Evolutionary conservation across 53 echinoderm and acorn worm species (phyloP), one percentile per base, ranked within the genome.

Genomic region (Mesocentrotus franciscanus): DNA sequence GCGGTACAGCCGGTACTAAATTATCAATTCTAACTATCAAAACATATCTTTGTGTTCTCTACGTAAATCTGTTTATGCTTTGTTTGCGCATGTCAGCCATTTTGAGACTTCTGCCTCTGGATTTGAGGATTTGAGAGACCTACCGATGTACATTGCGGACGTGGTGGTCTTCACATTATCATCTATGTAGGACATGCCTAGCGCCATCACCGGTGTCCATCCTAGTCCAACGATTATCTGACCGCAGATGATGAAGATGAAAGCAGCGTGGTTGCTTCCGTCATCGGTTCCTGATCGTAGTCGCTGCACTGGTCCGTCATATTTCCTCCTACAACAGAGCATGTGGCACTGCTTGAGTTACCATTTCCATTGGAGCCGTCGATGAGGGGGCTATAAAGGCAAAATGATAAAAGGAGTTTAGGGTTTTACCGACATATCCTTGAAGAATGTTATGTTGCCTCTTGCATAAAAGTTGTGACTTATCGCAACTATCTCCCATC

Each of bases 101-200:
- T 49, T 49, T 49, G 3, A 49, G 3, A 49, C 49, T 49, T 49
- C 49, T 49, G 6, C 49, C 49, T 49, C 49, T 49, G 49, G 49
- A 2, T 4, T 49, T 49, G 6, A 49, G 49, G 49, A 49, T 49
- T 49, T 7, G 15, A 64, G 64, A 20, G 64, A 14, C 96, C 26
- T 95, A 97, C 97, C 97, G 32, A 95, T 95, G 60, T 97, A 81
- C 92, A 97, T 95, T 20, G 97, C 97, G 24, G 97, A 96, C 35
- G 97, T 97, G 34, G 95, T 76, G 64, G 96, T 96, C 55, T 95
- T 85, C 4, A 95, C 96, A 72, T 97, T 97, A 39, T 97, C 97
- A 64, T 97, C 97, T 11, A 97, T 94, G 90, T 97, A 97, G 8
- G 97, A 95, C 95, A 97, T 94, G 26, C 96, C 95, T 11, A 97